Evolutionary conservation across 1,140 invertebrate genomes (phyloP).

Genomic region (Eubasilissa regina): DNA sequence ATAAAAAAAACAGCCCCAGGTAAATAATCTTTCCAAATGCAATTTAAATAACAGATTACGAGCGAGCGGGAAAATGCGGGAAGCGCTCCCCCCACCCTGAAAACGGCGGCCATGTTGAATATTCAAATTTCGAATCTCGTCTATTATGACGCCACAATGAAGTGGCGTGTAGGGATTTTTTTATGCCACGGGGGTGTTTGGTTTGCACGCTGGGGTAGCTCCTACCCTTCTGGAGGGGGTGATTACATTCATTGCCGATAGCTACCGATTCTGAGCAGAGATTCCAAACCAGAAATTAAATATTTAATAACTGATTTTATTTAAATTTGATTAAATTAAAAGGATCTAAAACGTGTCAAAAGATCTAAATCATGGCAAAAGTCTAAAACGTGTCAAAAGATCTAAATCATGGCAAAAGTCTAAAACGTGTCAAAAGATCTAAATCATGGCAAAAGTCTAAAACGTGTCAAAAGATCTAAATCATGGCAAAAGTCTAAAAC

Average conservation of each 20-base stretch:
- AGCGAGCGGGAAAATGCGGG: constrained; percentile 3
- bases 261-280: background rate
- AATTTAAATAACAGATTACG: constrained; percentile 60
- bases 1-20: constrained; percentile 43
- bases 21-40: constrained; percentile 57
- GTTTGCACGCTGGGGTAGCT: constrained; percentile 13
- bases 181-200: constrained; percentile 26
- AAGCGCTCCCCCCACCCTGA: constrained; percentile 9
- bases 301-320: background rate
- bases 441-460: too few species aligned
- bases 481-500: too few species aligned
- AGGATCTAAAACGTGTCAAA: too few species aligned
- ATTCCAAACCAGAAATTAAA: background rate
- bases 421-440: too few species aligned
- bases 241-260: constrained; percentile 32
- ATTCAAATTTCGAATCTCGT: constrained; percentile 51
- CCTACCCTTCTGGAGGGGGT: constrained; percentile 10
- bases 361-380: too few species aligned
- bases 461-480: too few species aligned
- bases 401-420: too few species aligned
- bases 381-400: too few species aligned
- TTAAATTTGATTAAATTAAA: too few species aligned
- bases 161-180: constrained; percentile 44
- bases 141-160: constrained; percentile 54
- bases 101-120: constrained; percentile 54